Evolutionary conservation across 1,140 invertebrate genomes (phyloP).

Genomic region (Drosophila bifasciata): DNA sequence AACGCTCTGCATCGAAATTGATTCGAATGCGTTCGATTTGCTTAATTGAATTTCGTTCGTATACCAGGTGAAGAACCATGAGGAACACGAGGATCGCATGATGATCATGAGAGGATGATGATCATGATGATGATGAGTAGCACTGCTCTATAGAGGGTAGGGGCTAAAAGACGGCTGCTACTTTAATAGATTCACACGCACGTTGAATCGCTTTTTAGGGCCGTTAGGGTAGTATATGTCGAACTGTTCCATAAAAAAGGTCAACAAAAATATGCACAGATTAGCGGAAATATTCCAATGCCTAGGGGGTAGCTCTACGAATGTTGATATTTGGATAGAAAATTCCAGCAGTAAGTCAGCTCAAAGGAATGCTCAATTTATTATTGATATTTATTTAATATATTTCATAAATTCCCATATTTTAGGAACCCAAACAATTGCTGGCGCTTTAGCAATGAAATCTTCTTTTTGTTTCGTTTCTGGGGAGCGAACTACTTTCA

Average conservation of each 20-base stretch:
- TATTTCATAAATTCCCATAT: no score
- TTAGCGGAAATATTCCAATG: neutral
- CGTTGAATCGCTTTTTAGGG: slow-evolving; percentile 12
- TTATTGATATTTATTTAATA: no score
- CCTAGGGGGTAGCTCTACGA: neutral
- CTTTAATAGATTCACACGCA: slow-evolving; percentile 76
- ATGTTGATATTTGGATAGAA: no score
- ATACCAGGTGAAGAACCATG: slow-evolving; percentile 35
- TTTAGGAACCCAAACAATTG: no score
- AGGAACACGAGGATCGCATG: slow-evolving; percentile 3
- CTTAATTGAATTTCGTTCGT: slow-evolving; percentile 70
- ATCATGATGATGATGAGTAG: neutral
- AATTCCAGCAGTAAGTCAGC: no score
- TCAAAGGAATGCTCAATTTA: no score
- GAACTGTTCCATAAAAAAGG: slow-evolving; percentile 9
- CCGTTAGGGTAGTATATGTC: neutral
- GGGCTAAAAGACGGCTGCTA: slow-evolving; percentile 36
- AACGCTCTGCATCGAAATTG: slow-evolving; percentile 53
- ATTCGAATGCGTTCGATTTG: slow-evolving; percentile 68
- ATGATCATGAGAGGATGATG: neutral
- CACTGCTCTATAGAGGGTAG: neutral
- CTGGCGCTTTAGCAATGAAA: neutral
- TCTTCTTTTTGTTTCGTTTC: no score
- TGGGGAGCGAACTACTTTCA: no score
- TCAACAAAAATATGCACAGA: slow-evolving; percentile 6